Percentiles rank a stretch among this genome's conserved stretches.
Evolutionary conservation across 1,140 invertebrate genomes (phyloP).

Genomic region (Drosophila watanabei): DNA sequence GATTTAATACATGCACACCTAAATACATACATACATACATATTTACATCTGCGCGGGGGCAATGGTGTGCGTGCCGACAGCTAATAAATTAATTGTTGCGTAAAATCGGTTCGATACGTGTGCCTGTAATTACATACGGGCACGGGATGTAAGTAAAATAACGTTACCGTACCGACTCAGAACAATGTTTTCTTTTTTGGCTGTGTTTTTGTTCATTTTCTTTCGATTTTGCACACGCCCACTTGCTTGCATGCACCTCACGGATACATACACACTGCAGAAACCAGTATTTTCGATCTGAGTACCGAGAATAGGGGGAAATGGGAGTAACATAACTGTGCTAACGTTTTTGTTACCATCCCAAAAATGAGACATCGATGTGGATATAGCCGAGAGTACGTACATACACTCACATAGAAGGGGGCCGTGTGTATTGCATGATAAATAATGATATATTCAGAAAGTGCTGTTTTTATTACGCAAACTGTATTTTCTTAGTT

Average conservation of each 20-base stretch:
- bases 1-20: constrained; percentile 31
- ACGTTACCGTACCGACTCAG: not conserved
- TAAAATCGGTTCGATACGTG: constrained; percentile 38
- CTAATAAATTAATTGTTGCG: constrained; percentile 58
- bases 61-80: constrained; percentile 40
- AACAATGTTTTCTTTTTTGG: constrained; percentile 3
- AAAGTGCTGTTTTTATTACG: constrained; percentile 77
- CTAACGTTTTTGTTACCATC: constrained; percentile 24
- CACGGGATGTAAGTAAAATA: constrained; percentile 1
- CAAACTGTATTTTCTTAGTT: constrained; percentile 83
- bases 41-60: constrained; percentile 25
- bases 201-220: not conserved
- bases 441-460: constrained; percentile 70
- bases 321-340: constrained; percentile 23
- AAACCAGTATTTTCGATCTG: constrained; percentile 10
- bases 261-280: not conserved
- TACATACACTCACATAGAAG: constrained; percentile 26
- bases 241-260: constrained; percentile 23
- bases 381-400: constrained; percentile 38
- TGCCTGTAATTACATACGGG: constrained; percentile 19
- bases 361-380: constrained; percentile 35
- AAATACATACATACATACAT: constrained; percentile 25
- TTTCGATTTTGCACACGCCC: constrained; percentile 27
- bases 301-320: not conserved
- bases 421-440: constrained; percentile 56